Conservation (phyloP, 1,140 invertebrate genomes). For the Melitaea cinxia region DNA sequence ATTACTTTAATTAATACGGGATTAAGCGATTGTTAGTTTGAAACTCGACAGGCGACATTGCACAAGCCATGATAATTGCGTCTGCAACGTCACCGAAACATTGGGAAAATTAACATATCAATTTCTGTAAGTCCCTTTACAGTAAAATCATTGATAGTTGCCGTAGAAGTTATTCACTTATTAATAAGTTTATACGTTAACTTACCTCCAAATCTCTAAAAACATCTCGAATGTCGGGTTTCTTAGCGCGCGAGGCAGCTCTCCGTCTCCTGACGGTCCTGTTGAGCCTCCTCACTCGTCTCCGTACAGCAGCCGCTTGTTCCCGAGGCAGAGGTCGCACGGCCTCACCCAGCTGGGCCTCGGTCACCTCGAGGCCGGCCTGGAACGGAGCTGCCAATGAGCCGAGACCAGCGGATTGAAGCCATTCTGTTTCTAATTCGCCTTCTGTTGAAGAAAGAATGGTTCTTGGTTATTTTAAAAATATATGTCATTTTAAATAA, state of each 20-base stretch:
- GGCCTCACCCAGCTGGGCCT: conserved; percentile 77
- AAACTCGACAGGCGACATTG: too few relatives aligned
- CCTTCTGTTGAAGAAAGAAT: conserved; percentile 69
- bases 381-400: conserved; percentile 77
- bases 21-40: too few relatives aligned
- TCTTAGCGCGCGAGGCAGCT: conserved; percentile 81
- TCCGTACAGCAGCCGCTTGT: conserved; percentile 89
- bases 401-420: conserved; percentile 74
- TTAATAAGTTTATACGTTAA: too few relatives aligned
- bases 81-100: too few relatives aligned
- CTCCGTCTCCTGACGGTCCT: conserved; percentile 87
- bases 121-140: too few relatives aligned
- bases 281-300: conserved; percentile 89
- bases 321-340: conserved; percentile 79
- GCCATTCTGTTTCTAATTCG: conserved; percentile 79
- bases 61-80: too few relatives aligned
- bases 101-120: too few relatives aligned
- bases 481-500: too few relatives aligned
- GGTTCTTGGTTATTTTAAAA: background rate
- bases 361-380: conserved; percentile 74
- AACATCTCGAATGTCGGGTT: conserved; percentile 89
- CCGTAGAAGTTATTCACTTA: too few relatives aligned
- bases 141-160: too few relatives aligned
- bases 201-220: conserved; percentile 89
- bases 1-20: too few relatives aligned